Evolutionary conservation across 2,888 invertebrate genomes (phyloP).

Genomic region (Laothoe populi): DNA sequence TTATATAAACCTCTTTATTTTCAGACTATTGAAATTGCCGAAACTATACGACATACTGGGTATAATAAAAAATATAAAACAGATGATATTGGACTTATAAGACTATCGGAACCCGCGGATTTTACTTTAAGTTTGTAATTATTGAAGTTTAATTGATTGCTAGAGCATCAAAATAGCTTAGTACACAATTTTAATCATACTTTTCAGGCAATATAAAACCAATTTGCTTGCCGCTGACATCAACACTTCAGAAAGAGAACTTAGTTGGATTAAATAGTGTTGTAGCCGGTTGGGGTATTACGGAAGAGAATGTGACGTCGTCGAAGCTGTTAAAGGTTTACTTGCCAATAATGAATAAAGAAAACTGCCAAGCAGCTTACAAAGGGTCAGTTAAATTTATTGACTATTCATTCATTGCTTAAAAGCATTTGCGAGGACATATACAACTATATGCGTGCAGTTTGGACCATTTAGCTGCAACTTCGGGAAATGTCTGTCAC

Average conservation of each 20-base stretch:
- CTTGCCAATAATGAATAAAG: constrained; percentile 51
- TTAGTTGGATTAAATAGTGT: constrained; percentile 51
- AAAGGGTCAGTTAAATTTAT: constrained; percentile 29
- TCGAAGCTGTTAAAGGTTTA: constrained; percentile 63
- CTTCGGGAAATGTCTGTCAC: too few relatives aligned
- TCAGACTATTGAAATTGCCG: constrained; percentile 29
- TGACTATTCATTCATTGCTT: neutral
- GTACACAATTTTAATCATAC: too few relatives aligned
- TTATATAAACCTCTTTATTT: neutral
- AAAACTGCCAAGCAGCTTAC: constrained; percentile 29
- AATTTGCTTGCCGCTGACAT: constrained; percentile 74
- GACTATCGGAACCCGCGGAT: constrained; percentile 67
- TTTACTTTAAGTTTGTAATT: constrained; percentile 48
- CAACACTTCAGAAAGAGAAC: constrained; percentile 45
- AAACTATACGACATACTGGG: constrained; percentile 72
- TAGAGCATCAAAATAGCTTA: too few relatives aligned
- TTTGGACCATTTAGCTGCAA: too few relatives aligned
- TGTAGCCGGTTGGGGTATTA: constrained; percentile 84
- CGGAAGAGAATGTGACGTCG: constrained; percentile 67
- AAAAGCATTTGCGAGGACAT: too few relatives aligned
- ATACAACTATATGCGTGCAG: too few relatives aligned
- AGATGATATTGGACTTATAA: constrained; percentile 85
- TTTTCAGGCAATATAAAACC: constrained; percentile 62
- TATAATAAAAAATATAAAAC: constrained; percentile 58
- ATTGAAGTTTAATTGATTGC: too few relatives aligned